Base-by-base conservation (phyloP, 2,113 vertebrate species). In the Echinops telfairi region DNA sequence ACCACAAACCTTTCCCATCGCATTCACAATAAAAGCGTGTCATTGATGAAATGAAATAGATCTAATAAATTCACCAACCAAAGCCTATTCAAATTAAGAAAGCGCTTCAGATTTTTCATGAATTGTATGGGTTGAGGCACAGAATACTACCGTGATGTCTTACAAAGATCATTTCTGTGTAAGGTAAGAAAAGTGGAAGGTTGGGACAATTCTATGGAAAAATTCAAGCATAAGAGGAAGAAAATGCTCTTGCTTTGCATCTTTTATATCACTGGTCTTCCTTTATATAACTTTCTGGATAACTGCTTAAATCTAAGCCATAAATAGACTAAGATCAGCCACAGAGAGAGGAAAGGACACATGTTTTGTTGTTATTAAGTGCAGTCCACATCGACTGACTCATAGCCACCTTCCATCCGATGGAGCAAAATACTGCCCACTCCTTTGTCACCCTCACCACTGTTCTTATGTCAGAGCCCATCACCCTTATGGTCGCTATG, bases 41-140 rank as follows among this genome's bases (percentile, higher is more conserved):
- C 93, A 90, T 93, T 96, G 40, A n/a, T 92, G 92, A 93, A 93
- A 14, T 73, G 94, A 86, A 78, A 62, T 81, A 93, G 93, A 88
- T 2, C 57, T 93, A 82, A 76, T 82, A 93, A 38, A 82, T 86
- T 97, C 78, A 94, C 68, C 62, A 53, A 86, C 73, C 81, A 66
- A 62, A 94, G 43, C 43, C 76, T 94, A 71, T 84, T 90, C 81
- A 82, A 84, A 86, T 78, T 53, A 64, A 70, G 90, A 68, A 43
- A 76, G 38, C 64, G 78, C 33, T 73, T 85, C 76, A 93, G 47
- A 79, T 66, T 75, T 38, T 83, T 6, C 31, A 84, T 86, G 20
- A 93, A 89, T 85, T 91, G 43, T 64, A 11, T 75, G 36, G 38
- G n/a, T 38, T 73, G n/a, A 20, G 22, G 29, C 82, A 90, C 14